Evolutionary conservation across 2,888 invertebrate genomes (phyloP), one percentile per base, ranked within the genome.

Genomic region (Criorhina ranunculi): DNA sequence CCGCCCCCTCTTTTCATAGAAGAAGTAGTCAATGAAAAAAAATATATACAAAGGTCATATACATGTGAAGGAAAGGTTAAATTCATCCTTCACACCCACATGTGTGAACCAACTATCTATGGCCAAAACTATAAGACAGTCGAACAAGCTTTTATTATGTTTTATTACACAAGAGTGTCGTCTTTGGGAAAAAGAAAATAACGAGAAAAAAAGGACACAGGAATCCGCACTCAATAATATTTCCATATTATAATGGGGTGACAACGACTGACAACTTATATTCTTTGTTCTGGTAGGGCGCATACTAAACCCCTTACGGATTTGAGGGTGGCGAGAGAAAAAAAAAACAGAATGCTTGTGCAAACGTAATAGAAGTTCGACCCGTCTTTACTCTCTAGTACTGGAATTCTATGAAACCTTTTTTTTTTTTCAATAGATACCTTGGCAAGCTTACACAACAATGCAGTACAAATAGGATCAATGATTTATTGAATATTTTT

Each of bases 401-500:
- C 5, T 19, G 19, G 73, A 80, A 80, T 73, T 67, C 67, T 33
- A 2, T 11, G 53, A 42, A 55, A 76, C 19, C 15, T 35, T 62
- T 29, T 75, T 49, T 37, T 57, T 37, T 15, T 15, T 57, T 53
- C 64, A 31, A 69, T n/a, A n/a, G n/a, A n/a, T 62, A 69, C 60
- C 59, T 53, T 19, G 12, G 37, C 15, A 66, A 83, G 51, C 66
- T 75, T 77, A 70, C 77, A 81, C 77, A 86, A 81, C 85, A 83
- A 75, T 83, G 67, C 83, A 79, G 62, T 83, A 76, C 76, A 78
- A 86, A 79, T 76, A 86, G 86, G 81, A 86, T 86, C 86, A 86
- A 86, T 86, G 86, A 85, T 86, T 86, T 86, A 86, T 86, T 86
- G 81, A 86, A 86, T 85, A 86, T 81, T 86, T 81, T 76, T 80